Conservation (phyloP, 2,797 vertebrate genomes). For the Meda fulgida region DNA sequence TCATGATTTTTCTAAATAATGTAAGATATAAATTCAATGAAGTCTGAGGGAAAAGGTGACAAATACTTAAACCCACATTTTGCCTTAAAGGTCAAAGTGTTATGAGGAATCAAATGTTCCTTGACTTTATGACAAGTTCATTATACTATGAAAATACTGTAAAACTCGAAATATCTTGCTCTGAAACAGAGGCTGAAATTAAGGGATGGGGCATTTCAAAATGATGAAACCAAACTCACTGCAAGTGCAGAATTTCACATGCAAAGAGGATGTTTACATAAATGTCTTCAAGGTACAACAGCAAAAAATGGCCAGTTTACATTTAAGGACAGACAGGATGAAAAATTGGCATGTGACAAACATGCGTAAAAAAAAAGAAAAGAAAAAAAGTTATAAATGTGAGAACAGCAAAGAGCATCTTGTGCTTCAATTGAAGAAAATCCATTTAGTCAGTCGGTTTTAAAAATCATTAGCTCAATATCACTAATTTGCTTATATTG, state of each 20-base stretch:
- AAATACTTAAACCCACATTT: not conserved
- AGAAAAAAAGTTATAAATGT: too few relatives aligned
- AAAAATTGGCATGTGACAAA: not conserved
- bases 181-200: not conserved
- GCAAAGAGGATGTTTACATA: constrained; percentile 28
- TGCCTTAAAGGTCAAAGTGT: not conserved
- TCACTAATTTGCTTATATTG: too few relatives aligned
- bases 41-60: not conserved
- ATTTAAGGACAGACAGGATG: not conserved
- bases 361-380: too few relatives aligned
- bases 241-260: not conserved
- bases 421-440: not conserved
- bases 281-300: not conserved
- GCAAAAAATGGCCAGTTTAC: not conserved
- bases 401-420: not conserved
- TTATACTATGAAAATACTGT: not conserved
- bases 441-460: not conserved
- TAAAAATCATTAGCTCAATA: not conserved
- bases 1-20: not conserved
- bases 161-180: not conserved
- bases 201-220: not conserved
- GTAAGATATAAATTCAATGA: not conserved
- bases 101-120: not conserved
- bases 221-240: not conserved
- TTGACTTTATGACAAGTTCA: not conserved